These are phyloP conservation scores for Nautilus pompilius DNA, from an alignment of 1,140 invertebrate genomes.

Conservation along the genomic window DNA sequence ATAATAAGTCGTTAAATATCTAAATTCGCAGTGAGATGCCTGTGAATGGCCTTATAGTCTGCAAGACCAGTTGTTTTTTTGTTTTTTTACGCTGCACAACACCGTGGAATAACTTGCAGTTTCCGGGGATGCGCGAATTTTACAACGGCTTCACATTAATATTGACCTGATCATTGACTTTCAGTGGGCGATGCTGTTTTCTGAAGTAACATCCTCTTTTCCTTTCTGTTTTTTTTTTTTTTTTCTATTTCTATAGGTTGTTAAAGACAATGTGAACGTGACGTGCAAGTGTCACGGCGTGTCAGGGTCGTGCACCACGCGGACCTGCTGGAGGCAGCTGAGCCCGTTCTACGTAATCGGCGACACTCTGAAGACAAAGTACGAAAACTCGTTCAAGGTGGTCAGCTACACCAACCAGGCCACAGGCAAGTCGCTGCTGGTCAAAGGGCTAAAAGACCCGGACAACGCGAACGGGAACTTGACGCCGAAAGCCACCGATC, in stretches of 20 bases:
- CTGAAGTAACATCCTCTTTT: background rate
- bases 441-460: too few relatives aligned
- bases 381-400: slow-evolving; percentile 76
- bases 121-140: too few relatives aligned
- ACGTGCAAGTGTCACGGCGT: slow-evolving; percentile 93
- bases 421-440: slow-evolving; percentile 28
- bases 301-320: slow-evolving; percentile 89
- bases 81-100: too few relatives aligned
- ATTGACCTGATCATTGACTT: background rate
- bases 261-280: slow-evolving; percentile 36
- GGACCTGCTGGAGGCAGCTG: slow-evolving; percentile 91
- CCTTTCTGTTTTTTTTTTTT: background rate
- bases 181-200: background rate
- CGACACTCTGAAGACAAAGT: slow-evolving; percentile 75
- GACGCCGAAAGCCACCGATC: slow-evolving; percentile 57
- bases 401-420: slow-evolving; percentile 37
- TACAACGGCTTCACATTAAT: too few relatives aligned
- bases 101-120: too few relatives aligned
- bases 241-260: slow-evolving; percentile 35
- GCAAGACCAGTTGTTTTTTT: too few relatives aligned
- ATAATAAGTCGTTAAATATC: too few relatives aligned
- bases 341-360: slow-evolving; percentile 81
- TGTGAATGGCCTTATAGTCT: too few relatives aligned
- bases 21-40: too few relatives aligned
- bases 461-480: background rate